Conservation (phyloP, 2,888 invertebrate genomes). For the Cyclophora punctaria region DNA sequence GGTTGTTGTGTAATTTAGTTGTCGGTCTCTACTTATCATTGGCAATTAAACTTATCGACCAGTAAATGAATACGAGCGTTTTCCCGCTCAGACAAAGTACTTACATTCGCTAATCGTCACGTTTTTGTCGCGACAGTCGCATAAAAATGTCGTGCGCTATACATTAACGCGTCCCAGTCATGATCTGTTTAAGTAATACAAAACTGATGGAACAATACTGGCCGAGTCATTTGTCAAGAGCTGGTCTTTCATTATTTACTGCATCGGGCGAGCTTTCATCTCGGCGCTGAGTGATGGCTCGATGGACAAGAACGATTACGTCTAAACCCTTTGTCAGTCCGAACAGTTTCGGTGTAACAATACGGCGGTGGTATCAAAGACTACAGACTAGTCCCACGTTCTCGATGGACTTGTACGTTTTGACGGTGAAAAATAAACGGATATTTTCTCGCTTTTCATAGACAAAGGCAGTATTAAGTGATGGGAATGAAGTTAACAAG, state of each 20-base stretch:
- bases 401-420: neutral
- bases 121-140: constrained; percentile 8
- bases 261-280: constrained; percentile 27
- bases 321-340: constrained; percentile 53
- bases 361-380: constrained; percentile 54
- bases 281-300: constrained; percentile 62
- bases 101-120: constrained; percentile 4
- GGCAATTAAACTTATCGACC: neutral
- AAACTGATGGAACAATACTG: constrained; percentile 43
- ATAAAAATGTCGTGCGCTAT: constrained; percentile 18
- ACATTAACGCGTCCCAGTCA: constrained; percentile 19
- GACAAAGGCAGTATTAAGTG: constrained; percentile 5
- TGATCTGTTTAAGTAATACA: constrained; percentile 53
- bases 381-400: constrained; percentile 7
- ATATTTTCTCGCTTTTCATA: constrained; percentile 6
- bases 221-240: constrained; percentile 51
- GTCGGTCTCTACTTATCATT: neutral
- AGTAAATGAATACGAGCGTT: constrained; percentile 1
- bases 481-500: constrained; percentile 4
- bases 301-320: constrained; percentile 63
- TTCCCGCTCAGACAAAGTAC: no score
- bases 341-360: constrained; percentile 48
- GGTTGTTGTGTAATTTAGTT: no score
- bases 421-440: constrained; percentile 10
- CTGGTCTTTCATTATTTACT: constrained; percentile 26